Conservation (phyloP, 2,113 vertebrate species). For the Spea bombifrons region DNA sequence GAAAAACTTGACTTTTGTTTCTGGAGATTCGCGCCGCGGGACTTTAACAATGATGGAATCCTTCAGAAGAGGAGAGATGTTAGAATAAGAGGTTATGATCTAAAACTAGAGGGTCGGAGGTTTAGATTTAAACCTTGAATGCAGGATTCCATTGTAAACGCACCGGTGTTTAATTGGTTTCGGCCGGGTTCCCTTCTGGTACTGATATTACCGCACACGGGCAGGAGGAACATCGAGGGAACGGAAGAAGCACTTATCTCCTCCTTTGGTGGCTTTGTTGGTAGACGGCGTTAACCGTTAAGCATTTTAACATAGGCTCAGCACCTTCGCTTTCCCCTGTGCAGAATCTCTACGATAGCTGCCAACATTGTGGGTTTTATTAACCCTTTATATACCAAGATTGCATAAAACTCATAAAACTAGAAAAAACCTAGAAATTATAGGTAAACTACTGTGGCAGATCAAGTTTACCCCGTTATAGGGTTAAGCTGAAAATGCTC, state of each 20-base stretch:
- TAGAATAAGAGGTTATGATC: too few relatives aligned
- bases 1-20: too few relatives aligned
- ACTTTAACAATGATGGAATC: too few relatives aligned
- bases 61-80: too few relatives aligned
- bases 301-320: slow-evolving; percentile 12
- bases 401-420: too few relatives aligned
- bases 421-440: slow-evolving; percentile 39
- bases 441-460: slow-evolving; percentile 51
- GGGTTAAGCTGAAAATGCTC: slow-evolving; percentile 45
- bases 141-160: too few relatives aligned
- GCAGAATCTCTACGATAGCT: slow-evolving; percentile 35
- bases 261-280: slow-evolving; percentile 4
- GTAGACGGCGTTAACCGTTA: background rate
- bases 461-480: slow-evolving; percentile 49
- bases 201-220: background rate
- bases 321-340: slow-evolving; percentile 16
- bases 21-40: too few relatives aligned
- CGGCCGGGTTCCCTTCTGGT: background rate
- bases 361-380: slow-evolving; percentile 19
- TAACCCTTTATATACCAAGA: too few relatives aligned
- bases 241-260: background rate
- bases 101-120: too few relatives aligned
- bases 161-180: background rate
- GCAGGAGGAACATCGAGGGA: background rate
- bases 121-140: too few relatives aligned